These are phyloP conservation scores for Macrotis lagotis DNA, from an alignment of 2,113 vertebrate species.

Conservation along the genomic window DNA sequence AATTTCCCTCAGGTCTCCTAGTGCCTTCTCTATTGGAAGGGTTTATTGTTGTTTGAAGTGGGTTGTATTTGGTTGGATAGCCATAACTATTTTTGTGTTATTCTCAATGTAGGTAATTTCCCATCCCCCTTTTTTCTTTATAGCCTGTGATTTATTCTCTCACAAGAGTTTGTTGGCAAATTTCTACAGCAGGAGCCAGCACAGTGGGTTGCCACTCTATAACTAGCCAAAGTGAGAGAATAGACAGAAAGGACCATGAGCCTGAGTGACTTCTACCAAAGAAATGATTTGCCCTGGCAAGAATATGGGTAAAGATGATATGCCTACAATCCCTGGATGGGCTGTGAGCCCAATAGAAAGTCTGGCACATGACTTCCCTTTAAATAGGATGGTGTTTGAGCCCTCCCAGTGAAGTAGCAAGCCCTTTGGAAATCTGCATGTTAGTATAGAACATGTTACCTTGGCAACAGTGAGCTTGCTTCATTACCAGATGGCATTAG, in stretches of 20 bases:
- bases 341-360: neutral
- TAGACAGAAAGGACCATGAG: neutral
- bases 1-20: neutral
- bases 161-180: neutral
- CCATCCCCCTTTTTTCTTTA: neutral
- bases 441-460: slow-evolving; percentile 63
- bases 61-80: neutral
- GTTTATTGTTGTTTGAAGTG: neutral
- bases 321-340: neutral
- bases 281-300: rapidly evolving
- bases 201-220: neutral
- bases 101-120: neutral
- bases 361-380: neutral
- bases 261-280: neutral
- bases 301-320: neutral
- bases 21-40: neutral
- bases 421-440: slow-evolving; percentile 46
- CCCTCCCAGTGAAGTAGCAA: neutral
- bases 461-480: slow-evolving; percentile 64
- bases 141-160: neutral
- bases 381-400: neutral
- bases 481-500: slow-evolving; percentile 75
- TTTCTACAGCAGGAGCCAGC: neutral
- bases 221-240: neutral
- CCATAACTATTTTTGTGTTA: neutral